Base-by-base conservation (phyloP, 1,140 invertebrate species). In the Drosophila takahashii region DNA sequence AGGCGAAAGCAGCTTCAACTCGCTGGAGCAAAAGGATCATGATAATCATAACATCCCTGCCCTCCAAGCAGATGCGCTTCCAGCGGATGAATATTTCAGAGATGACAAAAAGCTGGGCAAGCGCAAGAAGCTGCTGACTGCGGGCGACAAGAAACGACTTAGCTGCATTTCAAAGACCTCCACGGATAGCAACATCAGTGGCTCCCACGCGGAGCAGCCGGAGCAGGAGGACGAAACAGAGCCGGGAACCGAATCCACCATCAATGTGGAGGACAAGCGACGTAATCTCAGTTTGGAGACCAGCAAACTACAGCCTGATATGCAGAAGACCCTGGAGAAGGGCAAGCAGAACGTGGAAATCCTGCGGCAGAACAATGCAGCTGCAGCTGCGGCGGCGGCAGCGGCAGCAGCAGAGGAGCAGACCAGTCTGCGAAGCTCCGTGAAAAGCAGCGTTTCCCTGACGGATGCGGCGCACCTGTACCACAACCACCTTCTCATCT, bases 401-500 rank as follows among this genome's bases (percentile, higher is more conserved):
- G 79, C 77, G 0, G 73, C 78, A 0, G 77, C 81, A 0, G 77
- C 64, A 2, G 77, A 86, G 44, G 78, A 85, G 39, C 78, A 78
- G 4, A 18, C 48, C 1, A 92, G 86, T 50, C 79, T 89, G 34
- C 80, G 89, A 1, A 89, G 84, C 11, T 91, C 89, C 1, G 76
- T 75, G 5, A 91, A 91, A 58, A 91, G 90, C 66, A 76, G 56
- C 47, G 77, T 58, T 37, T 87, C 83, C 5, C 61, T 80, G 3
- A 42, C 67, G 5, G 81, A 90, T 22, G 57, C 77, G 11, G 93
- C 96, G 6, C 96, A 97, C 87, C 95, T 96, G 22, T 94, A 97
- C 44, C 96, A 98, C 90, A 96, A 96, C 26, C 96, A 98, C 90
- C 94, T 98, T 89, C 93, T 97, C 16, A 93, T 98, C 0, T 98